Evolutionary conservation across 92 coral and sea anemone genomes (phyloP).

Genomic region (Epizoanthus stellaris): DNA sequence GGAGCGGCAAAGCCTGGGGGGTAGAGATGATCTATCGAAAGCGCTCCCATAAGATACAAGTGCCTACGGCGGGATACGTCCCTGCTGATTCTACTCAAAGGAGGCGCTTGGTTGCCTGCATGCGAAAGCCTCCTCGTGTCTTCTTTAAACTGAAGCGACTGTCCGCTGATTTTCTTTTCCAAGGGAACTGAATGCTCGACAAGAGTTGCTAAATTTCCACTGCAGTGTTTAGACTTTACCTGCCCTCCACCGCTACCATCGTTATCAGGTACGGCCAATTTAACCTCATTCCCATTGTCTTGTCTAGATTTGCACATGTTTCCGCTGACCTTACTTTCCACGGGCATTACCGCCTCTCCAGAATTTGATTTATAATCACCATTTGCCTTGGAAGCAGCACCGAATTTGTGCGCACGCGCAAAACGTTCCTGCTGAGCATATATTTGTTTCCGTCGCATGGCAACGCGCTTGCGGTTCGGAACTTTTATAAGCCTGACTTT

Average conservation of each 20-base stretch:
- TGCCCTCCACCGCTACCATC: neutral
- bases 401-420: conserved; percentile 16
- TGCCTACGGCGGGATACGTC: conserved; percentile 22
- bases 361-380: neutral
- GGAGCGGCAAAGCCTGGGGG: conserved; percentile 19
- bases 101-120: neutral
- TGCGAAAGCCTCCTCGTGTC: neutral
- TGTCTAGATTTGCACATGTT: neutral
- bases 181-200: neutral
- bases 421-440: conserved; percentile 9
- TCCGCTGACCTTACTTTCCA: neutral
- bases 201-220: neutral
- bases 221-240: neutral
- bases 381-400: neutral
- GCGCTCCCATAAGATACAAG: conserved; percentile 35
- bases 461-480: conserved; percentile 34
- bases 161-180: neutral
- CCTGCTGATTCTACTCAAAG: neutral
- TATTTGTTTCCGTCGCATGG: conserved; percentile 19
- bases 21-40: conserved; percentile 31
- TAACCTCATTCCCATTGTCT: neutral
- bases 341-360: neutral
- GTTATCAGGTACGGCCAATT: neutral
- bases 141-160: neutral
- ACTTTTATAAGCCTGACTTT: conserved; percentile 14